Percentiles rank a stretch among this genome's conserved stretches.
Conservation (phyloP, 1,140 invertebrate genomes). For the Leptonema lineaticorne region DNA sequence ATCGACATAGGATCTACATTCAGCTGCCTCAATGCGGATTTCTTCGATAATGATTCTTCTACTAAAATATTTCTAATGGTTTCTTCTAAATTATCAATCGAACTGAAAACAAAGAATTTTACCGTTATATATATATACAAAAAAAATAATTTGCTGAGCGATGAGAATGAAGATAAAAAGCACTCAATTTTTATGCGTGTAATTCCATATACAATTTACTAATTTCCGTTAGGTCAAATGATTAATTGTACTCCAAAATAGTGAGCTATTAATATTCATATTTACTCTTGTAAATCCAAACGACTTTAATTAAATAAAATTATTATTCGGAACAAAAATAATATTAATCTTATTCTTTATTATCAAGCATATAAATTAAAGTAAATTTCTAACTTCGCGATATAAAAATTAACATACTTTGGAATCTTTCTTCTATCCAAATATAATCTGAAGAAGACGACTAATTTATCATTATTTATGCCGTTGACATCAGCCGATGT, state of each 20-base stretch:
- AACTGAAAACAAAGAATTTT: slow-evolving; percentile 50
- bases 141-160: slow-evolving; percentile 1
- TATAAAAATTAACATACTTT: too few species aligned
- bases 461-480: slow-evolving; percentile 69
- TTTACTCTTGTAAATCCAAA: too few species aligned
- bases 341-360: too few species aligned
- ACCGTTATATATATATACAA: slow-evolving; percentile 21
- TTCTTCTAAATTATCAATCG: slow-evolving; percentile 66
- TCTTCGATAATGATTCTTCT: slow-evolving; percentile 65
- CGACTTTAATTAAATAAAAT: neutral
- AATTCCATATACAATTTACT: too few species aligned
- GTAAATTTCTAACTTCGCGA: too few species aligned
- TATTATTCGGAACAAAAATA: too few species aligned
- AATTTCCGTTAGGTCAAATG: too few species aligned
- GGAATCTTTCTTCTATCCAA: slow-evolving; percentile 75
- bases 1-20: slow-evolving; percentile 67
- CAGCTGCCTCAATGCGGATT: slow-evolving; percentile 65
- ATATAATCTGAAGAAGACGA: slow-evolving; percentile 73
- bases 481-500: slow-evolving; percentile 65
- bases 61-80: slow-evolving; percentile 65
- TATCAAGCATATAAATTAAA: too few species aligned
- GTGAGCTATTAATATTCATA: too few species aligned
- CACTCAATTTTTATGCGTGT: neutral
- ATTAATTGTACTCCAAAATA: too few species aligned
- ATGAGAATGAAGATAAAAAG: neutral